Conservation (phyloP, 2,113 vertebrate species). For the Ursus arctos region DNA sequence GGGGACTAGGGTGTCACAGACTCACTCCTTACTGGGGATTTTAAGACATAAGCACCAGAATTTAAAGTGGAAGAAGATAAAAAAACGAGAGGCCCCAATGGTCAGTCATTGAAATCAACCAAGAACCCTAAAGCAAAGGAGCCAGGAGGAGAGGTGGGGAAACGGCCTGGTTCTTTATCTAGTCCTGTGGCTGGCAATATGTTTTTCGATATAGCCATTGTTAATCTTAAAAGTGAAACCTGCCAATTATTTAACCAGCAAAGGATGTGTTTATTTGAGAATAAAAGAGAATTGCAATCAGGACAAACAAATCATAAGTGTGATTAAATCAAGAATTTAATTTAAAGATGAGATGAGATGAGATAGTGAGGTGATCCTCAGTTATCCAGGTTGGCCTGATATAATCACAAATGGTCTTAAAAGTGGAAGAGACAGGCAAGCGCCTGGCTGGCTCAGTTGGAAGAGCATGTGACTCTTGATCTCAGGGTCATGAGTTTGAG, state of each 20-base stretch:
- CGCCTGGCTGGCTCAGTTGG: neutral
- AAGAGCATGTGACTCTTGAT: neutral
- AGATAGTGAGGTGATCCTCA: neutral
- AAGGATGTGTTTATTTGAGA: neutral
- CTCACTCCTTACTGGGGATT: neutral
- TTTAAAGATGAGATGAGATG: too few species aligned
- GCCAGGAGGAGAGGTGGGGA: neutral
- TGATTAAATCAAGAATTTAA: too few species aligned
- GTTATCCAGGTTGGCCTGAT: neutral
- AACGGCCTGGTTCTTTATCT: neutral
- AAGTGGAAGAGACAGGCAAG: neutral
- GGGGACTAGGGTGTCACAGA: too few species aligned
- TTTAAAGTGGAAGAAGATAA: neutral
- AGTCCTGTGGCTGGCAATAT: too few species aligned
- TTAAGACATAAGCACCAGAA: neutral
- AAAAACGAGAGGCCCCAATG: neutral
- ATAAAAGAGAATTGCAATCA: neutral
- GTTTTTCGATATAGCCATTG: neutral
- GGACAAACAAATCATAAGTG: neutral
- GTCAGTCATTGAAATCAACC: neutral
- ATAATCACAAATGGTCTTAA: neutral
- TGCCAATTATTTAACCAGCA: neutral
- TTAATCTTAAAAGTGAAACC: neutral
- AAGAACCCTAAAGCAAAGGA: neutral
- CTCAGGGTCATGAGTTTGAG: neutral